Evolutionary conservation across 2,888 invertebrate genomes (phyloP).

Genomic region (Cancer borealis): DNA sequence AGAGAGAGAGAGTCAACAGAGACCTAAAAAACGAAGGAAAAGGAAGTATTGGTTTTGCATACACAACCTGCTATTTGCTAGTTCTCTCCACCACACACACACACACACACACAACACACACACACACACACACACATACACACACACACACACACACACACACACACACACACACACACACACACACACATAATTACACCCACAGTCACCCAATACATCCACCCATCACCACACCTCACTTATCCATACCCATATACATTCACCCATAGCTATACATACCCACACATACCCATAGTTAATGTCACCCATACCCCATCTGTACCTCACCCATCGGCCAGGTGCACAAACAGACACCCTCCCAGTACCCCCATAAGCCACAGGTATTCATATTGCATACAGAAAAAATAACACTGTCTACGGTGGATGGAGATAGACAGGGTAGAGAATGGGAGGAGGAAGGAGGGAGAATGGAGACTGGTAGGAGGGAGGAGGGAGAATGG

Average conservation of each 20-base stretch:
- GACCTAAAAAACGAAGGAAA: neutral
- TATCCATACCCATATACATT: neutral
- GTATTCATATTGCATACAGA: neutral
- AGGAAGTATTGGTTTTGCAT: too few relatives aligned
- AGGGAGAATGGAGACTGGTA: neutral
- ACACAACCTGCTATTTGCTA: too few relatives aligned
- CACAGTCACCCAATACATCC: neutral
- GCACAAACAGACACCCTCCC: constrained; percentile 23
- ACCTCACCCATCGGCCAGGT: neutral
- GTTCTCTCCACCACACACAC: neutral
- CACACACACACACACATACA: constrained; percentile 22
- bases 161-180: constrained; percentile 26
- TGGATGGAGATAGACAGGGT: neutral
- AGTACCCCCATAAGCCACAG: neutral
- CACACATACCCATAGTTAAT: neutral
- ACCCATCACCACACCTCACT: neutral
- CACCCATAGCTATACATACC: neutral
- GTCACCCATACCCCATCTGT: neutral
- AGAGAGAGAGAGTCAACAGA: neutral
- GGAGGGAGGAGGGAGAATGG: neutral
- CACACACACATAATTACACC: neutral
- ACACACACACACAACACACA: constrained; percentile 14
- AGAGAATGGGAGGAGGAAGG: neutral
- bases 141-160: constrained; percentile 9
- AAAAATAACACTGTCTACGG: neutral